These are phyloP conservation scores for Acrossocheilus wenchowensis DNA, from an alignment of 2,797 vertebrate species.

Conservation along the genomic window DNA sequence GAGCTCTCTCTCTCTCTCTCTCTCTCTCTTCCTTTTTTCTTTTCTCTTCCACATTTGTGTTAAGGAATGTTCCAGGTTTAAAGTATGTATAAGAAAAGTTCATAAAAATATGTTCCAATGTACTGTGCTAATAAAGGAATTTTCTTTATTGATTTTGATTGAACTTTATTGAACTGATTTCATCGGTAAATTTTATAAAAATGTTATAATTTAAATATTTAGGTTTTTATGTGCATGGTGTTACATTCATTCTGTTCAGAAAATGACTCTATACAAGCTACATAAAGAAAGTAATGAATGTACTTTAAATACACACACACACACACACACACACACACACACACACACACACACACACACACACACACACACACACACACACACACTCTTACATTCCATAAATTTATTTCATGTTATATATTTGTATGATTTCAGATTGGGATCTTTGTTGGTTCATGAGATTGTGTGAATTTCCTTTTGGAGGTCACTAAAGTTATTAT, in stretches of 20 bases:
- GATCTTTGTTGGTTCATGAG: not conserved
- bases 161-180: not conserved
- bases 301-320: not conserved
- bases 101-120: not conserved
- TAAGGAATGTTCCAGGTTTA: not conserved
- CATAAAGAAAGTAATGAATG: not conserved
- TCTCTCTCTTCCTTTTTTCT: conserved; percentile 44
- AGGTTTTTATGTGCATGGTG: not conserved
- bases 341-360: no score
- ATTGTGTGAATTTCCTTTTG: not conserved
- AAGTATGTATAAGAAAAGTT: not conserved
- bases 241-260: no score
- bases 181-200: not conserved
- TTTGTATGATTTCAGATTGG: not conserved
- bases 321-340: no score
- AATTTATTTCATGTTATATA: not conserved
- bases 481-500: not conserved
- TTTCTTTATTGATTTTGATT: not conserved
- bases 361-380: no score
- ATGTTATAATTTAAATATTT: not conserved
- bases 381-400: not conserved
- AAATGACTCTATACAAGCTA: no score
- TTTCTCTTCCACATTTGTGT: not conserved
- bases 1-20: conserved; percentile 67
- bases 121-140: not conserved